Percentiles rank a stretch among this genome's conserved stretches.
Evolutionary conservation across 2,113 vertebrate species (phyloP).

Genomic region (Labrus mixtus): DNA sequence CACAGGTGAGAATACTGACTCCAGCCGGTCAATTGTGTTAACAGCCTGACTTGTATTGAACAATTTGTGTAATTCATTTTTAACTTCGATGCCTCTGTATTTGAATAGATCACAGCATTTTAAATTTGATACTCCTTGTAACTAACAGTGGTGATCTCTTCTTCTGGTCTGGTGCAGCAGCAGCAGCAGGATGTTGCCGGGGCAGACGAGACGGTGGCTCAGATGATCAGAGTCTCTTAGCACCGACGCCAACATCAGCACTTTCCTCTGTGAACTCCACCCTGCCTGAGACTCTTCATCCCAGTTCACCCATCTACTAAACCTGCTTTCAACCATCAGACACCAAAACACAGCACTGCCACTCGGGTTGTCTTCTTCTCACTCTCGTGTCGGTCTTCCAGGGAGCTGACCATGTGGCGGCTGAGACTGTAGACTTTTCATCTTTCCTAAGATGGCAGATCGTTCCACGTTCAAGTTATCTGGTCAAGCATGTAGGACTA

Average conservation of each 20-base stretch:
- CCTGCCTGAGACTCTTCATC: constrained; percentile 51
- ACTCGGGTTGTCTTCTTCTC: constrained; percentile 25
- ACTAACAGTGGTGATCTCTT: not conserved
- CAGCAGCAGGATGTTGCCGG: constrained; percentile 87
- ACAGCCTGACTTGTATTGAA: not conserved
- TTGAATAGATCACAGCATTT: not conserved
- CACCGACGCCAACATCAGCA: constrained; percentile 35
- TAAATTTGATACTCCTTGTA: not conserved
- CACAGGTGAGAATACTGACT: constrained; percentile 83
- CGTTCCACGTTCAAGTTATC: constrained; percentile 28
- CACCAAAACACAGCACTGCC: constrained; percentile 19
- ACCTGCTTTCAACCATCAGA: not conserved
- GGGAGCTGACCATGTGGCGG: constrained; percentile 33
- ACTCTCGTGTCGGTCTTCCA: constrained; percentile 60
- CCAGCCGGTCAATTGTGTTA: not conserved
- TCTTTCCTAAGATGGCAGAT: constrained; percentile 30
- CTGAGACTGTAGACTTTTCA: constrained; percentile 39
- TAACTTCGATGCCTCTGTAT: not conserved
- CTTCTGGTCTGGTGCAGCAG: constrained; percentile 23
- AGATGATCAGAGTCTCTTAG: constrained; percentile 96
- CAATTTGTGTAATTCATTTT: not conserved
- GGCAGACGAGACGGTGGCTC: constrained; percentile 92
- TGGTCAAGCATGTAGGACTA: constrained; percentile 17
- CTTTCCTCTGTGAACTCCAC: constrained; percentile 37
- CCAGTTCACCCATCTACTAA: constrained; percentile 25